These are phyloP conservation scores for Hippocampus zosterae DNA, from an alignment of 2,113 vertebrate genomes.

Conservation along the genomic window DNA sequence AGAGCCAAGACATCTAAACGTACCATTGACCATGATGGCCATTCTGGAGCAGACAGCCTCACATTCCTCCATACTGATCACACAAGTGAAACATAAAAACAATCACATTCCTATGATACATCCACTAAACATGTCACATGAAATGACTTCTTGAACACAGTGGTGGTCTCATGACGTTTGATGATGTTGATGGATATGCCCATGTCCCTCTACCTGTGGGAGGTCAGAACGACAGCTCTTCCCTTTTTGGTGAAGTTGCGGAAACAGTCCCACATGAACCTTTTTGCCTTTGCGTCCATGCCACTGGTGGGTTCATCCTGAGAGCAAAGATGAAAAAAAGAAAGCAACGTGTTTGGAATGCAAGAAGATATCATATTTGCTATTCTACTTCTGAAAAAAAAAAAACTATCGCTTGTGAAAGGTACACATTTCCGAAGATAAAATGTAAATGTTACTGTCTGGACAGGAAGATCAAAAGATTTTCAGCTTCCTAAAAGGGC, in stretches of 20 bases:
- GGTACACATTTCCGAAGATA: no score
- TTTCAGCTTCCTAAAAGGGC: no score
- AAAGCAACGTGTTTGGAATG: background rate
- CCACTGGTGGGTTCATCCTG: slow-evolving; percentile 90
- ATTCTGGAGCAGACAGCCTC: slow-evolving; percentile 86
- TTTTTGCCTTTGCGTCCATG: slow-evolving; percentile 83
- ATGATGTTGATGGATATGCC: background rate
- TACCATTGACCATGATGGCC: slow-evolving; percentile 89
- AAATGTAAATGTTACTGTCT: no score
- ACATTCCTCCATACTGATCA: slow-evolving; percentile 87
- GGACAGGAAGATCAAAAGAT: no score
- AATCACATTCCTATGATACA: background rate
- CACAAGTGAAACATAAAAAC: slow-evolving; percentile 8
- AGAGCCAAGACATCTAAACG: slow-evolving; percentile 86
- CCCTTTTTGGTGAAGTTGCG: slow-evolving; percentile 79
- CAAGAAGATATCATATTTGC: no score
- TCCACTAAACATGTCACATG: background rate
- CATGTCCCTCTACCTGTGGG: slow-evolving; percentile 78
- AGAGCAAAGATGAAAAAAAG: background rate
- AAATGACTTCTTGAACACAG: background rate
- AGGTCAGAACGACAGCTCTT: slow-evolving; percentile 83
- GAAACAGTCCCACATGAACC: slow-evolving; percentile 89
- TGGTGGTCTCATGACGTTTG: background rate
- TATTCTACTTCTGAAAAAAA: no score
- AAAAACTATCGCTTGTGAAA: no score